Evolutionary conservation across 2,113 vertebrate species (phyloP).

Genomic region (Pitta sordida): DNA sequence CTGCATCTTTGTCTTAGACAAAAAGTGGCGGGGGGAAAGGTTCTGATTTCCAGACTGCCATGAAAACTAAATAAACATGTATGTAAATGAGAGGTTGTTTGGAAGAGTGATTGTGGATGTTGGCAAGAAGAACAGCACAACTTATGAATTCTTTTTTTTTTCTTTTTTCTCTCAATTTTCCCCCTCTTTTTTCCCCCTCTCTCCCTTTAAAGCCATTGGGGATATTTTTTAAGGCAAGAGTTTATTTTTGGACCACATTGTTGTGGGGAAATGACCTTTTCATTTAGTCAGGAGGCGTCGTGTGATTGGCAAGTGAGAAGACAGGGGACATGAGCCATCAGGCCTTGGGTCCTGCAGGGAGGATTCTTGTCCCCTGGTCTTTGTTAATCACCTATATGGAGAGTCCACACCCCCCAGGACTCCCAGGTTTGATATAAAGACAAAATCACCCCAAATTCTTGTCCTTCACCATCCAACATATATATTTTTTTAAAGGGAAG

Average conservation of each 20-base stretch:
- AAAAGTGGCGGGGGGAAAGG: not conserved
- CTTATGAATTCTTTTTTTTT: slow-evolving; percentile 40
- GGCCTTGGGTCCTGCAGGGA: not conserved
- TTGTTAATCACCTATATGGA: not conserved
- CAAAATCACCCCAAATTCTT: not conserved
- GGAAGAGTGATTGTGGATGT: slow-evolving; percentile 66
- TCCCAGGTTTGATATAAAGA: not conserved
- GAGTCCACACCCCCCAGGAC: not conserved
- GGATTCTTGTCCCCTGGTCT: not conserved
- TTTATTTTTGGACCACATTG: slow-evolving; percentile 49
- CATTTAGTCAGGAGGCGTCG: not conserved
- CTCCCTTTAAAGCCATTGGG: not conserved
- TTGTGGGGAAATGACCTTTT: slow-evolving; percentile 53
- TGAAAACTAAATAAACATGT: slow-evolving; percentile 73
- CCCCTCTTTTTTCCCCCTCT: not conserved
- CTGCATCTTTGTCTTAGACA: slow-evolving; percentile 54
- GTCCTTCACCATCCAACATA: not conserved
- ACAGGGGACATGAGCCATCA: not conserved
- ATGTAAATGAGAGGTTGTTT: slow-evolving; percentile 74
- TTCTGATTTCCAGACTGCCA: slow-evolving; percentile 68
- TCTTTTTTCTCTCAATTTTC: not conserved
- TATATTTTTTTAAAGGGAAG: not conserved
- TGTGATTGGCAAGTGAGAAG: not conserved
- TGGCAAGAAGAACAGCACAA: slow-evolving; percentile 66
- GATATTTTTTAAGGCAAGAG: slow-evolving; percentile 59